These are phyloP conservation scores for Drosophila hydei DNA, from an alignment of 1,140 invertebrate species.

Conservation along the genomic window DNA sequence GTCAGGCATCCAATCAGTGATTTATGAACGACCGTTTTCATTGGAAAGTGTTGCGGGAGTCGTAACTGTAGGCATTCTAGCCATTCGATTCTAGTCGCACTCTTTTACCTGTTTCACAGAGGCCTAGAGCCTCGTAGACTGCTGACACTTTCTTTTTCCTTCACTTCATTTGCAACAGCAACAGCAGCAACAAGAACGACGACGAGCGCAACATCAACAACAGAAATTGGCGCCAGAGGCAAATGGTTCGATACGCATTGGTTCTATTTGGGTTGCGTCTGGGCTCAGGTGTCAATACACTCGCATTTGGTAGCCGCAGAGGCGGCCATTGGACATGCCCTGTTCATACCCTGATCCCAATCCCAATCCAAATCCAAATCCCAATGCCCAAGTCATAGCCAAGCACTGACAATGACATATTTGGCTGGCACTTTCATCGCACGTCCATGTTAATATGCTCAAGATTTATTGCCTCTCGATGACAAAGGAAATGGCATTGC, in stretches of 20 bases:
- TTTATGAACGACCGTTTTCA: conserved; percentile 60
- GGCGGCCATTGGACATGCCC: conserved; percentile 47
- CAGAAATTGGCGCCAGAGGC: conserved; percentile 40
- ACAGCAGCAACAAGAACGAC: no score
- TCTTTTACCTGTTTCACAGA: conserved; percentile 36
- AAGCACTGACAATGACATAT: conserved; percentile 77
- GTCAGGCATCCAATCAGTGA: conserved; percentile 55
- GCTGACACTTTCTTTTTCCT: conserved; percentile 58
- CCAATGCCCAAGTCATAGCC: conserved; percentile 31
- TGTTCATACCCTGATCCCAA: neutral
- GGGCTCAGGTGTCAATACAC: conserved; percentile 74
- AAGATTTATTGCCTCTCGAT: conserved; percentile 69
- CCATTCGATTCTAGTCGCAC: conserved; percentile 27
- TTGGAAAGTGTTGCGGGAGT: conserved; percentile 51
- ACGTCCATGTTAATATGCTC: conserved; percentile 79
- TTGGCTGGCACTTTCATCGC: conserved; percentile 79
- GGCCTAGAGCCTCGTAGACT: conserved; percentile 32
- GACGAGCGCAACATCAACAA: conserved; percentile 5
- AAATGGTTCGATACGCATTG: conserved; percentile 5
- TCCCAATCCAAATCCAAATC: conserved; percentile 11
- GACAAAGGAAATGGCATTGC: conserved; percentile 78
- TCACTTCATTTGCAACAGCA: conserved; percentile 38
- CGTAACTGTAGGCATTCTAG: conserved; percentile 19
- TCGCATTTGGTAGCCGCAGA: conserved; percentile 66
- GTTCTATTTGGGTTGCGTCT: conserved; percentile 45